These are phyloP conservation scores for Gavia stellata DNA, from an alignment of 2,113 vertebrate species.

Conservation along the genomic window DNA sequence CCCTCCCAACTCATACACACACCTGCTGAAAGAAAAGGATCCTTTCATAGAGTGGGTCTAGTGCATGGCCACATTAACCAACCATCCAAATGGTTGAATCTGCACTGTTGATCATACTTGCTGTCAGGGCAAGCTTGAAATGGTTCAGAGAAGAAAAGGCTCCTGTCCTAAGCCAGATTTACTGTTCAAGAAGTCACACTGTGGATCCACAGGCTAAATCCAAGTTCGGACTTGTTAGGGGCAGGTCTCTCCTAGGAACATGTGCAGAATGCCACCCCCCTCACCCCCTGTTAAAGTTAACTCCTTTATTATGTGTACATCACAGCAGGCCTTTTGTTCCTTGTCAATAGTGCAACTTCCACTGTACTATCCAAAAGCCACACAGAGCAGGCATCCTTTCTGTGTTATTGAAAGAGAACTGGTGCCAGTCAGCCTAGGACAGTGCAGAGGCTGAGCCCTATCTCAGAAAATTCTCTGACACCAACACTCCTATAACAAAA, in stretches of 20 bases:
- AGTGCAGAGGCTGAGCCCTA: neutral
- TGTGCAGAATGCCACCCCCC: neutral
- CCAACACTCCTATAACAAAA: neutral
- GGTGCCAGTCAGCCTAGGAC: neutral
- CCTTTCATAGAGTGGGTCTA: fast-evolving
- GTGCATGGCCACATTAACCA: neutral
- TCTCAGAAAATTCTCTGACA: neutral
- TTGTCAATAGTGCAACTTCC: neutral
- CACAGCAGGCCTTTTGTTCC: neutral
- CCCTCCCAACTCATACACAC: neutral
- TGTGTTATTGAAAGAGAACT: neutral
- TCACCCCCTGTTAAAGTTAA: neutral
- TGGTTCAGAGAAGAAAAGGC: neutral
- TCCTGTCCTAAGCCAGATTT: neutral
- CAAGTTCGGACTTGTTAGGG: fast-evolving
- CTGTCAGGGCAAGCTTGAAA: neutral
- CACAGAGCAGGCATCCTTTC: neutral
- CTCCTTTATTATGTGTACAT: neutral
- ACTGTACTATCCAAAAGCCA: neutral
- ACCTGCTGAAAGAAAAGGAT: neutral
- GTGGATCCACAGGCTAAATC: neutral
- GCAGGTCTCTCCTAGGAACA: neutral
- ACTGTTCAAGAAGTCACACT: neutral
- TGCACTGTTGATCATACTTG: fast-evolving
- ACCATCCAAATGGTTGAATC: neutral